phyloP scores from a whole-genome alignment of 2,113 vertebrate species.

The Raphicerus campestris region DNA sequence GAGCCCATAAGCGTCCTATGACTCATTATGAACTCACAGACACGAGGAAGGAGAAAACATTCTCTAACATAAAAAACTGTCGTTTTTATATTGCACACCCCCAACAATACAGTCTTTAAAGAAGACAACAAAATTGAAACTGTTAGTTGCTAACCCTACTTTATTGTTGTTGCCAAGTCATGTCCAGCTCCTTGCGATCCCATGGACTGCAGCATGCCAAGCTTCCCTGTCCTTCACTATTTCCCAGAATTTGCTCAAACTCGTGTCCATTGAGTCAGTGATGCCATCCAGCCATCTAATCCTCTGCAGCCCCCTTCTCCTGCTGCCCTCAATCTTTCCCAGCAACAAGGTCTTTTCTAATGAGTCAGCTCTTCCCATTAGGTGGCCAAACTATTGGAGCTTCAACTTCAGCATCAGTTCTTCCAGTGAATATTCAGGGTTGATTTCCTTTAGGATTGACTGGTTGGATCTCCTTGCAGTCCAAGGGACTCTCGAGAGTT shows the following conservation, averaged over 20 bases:
- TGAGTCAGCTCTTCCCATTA: background rate
- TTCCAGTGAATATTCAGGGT: background rate
- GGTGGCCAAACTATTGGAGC: background rate
- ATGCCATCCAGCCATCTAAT: background rate
- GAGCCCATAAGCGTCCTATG: background rate
- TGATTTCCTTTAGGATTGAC: background rate
- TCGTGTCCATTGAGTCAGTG: background rate
- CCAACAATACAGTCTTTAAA: background rate
- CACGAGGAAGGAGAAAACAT: background rate
- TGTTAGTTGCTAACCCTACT: background rate
- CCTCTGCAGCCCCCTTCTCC: background rate
- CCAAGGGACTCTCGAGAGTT: background rate
- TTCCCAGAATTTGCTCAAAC: background rate
- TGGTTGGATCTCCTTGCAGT: background rate
- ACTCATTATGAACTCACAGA: conserved; percentile 17
- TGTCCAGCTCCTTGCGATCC: background rate
- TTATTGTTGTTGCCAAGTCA: background rate
- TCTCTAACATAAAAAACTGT: background rate
- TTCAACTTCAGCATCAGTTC: background rate
- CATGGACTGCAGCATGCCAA: background rate
- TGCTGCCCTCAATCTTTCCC: background rate
- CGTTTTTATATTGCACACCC: background rate
- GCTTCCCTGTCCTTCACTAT: background rate
- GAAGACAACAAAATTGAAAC: background rate
- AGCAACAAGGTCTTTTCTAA: background rate